These are phyloP conservation scores for Sinosuthora webbiana DNA, from an alignment of 2,113 vertebrate species.

Conservation along the genomic window DNA sequence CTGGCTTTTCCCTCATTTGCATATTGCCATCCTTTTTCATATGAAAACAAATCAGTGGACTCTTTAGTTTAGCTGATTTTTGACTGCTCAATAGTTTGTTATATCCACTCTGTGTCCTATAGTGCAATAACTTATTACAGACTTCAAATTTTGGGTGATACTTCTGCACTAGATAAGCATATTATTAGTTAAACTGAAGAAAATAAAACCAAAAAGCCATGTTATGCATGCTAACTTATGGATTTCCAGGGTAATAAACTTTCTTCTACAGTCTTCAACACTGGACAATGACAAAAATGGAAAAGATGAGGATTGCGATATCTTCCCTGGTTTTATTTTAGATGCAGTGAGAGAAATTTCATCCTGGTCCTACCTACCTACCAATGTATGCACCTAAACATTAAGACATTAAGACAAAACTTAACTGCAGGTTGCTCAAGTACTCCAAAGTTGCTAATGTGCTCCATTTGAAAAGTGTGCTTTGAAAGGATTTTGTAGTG, in stretches of 20 bases:
- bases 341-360: background rate
- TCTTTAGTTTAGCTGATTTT: background rate
- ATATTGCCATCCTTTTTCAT: background rate
- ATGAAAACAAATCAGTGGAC: background rate
- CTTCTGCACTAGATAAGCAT: background rate
- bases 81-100: background rate
- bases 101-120: background rate
- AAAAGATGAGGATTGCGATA: background rate
- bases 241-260: background rate
- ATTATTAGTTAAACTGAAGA: background rate
- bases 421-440: background rate
- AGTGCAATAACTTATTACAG: background rate
- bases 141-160: background rate
- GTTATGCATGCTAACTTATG: background rate
- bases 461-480: background rate
- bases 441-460: background rate
- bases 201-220: background rate
- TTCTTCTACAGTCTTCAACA: background rate
- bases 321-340: background rate
- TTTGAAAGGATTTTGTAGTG: background rate
- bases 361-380: background rate
- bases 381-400: background rate
- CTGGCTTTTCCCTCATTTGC: background rate
- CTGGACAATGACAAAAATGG: background rate
- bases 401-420: too few relatives aligned